Conservation (phyloP, 1,140 invertebrate species). For the Heliconius hewitsoni region DNA sequence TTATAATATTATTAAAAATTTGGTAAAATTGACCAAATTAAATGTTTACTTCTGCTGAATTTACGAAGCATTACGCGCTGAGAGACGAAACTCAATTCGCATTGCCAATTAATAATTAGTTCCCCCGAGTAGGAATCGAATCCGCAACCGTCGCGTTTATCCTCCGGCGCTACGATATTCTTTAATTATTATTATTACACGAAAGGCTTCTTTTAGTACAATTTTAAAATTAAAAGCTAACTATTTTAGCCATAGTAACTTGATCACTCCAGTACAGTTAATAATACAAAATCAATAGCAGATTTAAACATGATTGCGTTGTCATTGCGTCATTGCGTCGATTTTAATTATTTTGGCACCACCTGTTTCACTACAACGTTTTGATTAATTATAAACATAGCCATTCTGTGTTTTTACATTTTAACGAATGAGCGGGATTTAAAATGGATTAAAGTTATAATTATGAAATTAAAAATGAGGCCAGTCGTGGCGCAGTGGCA, state of each 20-base stretch:
- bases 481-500: neutral
- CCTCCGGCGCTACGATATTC: too few species aligned
- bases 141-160: neutral
- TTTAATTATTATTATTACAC: too few species aligned
- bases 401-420: slow-evolving; percentile 9
- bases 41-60: neutral
- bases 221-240: too few species aligned
- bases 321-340: slow-evolving; percentile 39
- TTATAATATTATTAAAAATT: too few species aligned
- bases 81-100: neutral
- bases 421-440: too few species aligned
- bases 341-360: slow-evolving; percentile 46
- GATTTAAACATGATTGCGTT: slow-evolving; percentile 42
- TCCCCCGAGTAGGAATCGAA: neutral
- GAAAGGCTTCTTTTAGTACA: too few species aligned
- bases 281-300: slow-evolving; percentile 48
- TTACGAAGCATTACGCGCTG: neutral
- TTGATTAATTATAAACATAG: slow-evolving; percentile 39
- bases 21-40: too few species aligned
- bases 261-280: slow-evolving; percentile 14
- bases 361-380: slow-evolving; percentile 28
- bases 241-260: neutral
- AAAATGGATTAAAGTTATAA: too few species aligned
- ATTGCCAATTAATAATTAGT: neutral
- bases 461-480: neutral